Evolutionary conservation across 2,113 vertebrate genomes (phyloP).

Genomic region (Cisticola juncidis): DNA sequence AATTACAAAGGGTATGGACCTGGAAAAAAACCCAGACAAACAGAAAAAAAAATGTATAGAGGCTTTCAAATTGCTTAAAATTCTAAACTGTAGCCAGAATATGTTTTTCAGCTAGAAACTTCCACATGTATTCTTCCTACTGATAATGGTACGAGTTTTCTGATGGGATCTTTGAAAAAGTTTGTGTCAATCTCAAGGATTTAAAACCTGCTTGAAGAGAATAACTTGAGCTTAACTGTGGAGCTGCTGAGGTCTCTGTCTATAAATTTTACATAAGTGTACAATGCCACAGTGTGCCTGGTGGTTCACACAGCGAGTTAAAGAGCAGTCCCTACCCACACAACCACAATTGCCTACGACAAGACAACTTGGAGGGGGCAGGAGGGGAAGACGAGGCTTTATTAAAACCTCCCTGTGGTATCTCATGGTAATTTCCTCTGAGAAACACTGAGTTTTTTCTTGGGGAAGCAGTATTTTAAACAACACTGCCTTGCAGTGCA

Average conservation of each 20-base stretch:
- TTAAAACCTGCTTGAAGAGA: slow-evolving; percentile 3
- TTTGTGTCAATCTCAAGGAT: slow-evolving; percentile 17
- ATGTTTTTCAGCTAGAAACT: background rate
- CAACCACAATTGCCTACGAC: background rate
- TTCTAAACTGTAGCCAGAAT: background rate
- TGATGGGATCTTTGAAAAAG: background rate
- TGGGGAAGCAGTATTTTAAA: background rate
- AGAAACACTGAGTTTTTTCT: background rate
- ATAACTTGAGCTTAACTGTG: background rate
- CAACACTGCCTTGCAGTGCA: background rate
- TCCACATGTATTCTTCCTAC: background rate
- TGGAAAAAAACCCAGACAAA: background rate
- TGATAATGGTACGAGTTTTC: background rate
- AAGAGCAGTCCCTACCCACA: background rate
- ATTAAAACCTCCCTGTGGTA: background rate
- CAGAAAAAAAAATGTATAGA: background rate
- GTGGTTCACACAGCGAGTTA: slow-evolving; percentile 6
- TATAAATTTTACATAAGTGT: slow-evolving; percentile 39
- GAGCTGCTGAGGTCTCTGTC: background rate
- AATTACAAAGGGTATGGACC: background rate
- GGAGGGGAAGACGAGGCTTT: background rate
- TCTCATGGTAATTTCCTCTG: background rate
- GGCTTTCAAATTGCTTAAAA: background rate
- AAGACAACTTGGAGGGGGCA: background rate
- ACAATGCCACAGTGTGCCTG: background rate